These are phyloP conservation scores for Anarrhichthys ocellatus DNA, from an alignment of 2,113 vertebrate genomes.

Conservation along the genomic window DNA sequence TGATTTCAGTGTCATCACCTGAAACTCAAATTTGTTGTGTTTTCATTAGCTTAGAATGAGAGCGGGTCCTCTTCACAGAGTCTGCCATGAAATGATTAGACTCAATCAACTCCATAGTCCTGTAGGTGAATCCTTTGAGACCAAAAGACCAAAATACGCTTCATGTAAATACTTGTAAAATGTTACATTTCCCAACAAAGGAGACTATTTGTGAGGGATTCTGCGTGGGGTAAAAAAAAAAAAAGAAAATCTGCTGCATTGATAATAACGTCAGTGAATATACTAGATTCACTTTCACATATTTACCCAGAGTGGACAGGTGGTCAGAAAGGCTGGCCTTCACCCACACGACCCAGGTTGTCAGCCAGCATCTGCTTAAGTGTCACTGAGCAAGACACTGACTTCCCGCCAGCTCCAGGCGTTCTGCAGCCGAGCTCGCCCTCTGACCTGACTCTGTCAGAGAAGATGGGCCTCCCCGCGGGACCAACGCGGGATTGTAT, in stretches of 20 bases:
- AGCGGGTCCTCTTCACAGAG: too few relatives aligned
- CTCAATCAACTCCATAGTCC: conserved; percentile 40
- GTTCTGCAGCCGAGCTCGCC: conserved; percentile 11
- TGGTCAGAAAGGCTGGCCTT: conserved; percentile 55
- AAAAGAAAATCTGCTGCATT: not conserved
- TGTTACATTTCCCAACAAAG: not conserved
- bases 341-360: conserved; percentile 45
- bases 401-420: conserved; percentile 16
- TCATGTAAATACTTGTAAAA: not conserved
- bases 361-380: conserved; percentile 70
- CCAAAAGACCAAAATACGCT: not conserved
- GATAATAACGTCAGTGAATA: not conserved
- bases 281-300: conserved; percentile 11
- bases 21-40: too few relatives aligned
- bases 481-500: not conserved
- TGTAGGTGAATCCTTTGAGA: conserved; percentile 5
- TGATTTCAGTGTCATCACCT: too few relatives aligned
- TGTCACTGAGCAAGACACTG: conserved; percentile 51
- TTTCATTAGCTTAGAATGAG: too few relatives aligned
- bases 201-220: not conserved
- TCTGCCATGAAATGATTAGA: conserved; percentile 13
- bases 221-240: not conserved
- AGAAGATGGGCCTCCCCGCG: conserved; percentile 8
- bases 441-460: conserved; percentile 36
- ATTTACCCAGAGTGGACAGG: conserved; percentile 38